These are phyloP conservation scores for Lamprologus sp. DNA, from an alignment of 2,113 vertebrate genomes.

Conservation along the genomic window DNA sequence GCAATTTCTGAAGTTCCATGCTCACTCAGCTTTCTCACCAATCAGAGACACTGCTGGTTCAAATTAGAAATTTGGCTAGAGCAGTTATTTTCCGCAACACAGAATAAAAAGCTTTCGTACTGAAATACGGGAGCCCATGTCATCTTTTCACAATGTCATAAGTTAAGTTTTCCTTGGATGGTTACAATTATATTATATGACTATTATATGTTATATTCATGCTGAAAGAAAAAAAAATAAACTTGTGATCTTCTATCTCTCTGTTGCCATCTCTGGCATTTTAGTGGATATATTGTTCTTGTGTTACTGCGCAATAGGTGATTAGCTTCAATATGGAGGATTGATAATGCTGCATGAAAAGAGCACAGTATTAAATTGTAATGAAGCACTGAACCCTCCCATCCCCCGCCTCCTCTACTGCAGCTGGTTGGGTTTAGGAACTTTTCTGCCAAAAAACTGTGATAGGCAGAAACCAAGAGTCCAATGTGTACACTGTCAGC, in stretches of 20 bases:
- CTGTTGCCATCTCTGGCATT: background rate
- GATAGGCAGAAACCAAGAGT: background rate
- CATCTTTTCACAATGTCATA: background rate
- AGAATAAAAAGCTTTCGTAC: background rate
- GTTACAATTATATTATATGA: background rate
- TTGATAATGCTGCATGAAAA: background rate
- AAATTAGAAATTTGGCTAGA: background rate
- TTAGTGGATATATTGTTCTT: background rate
- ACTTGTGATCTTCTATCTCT: background rate
- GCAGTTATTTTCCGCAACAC: background rate
- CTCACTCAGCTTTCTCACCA: background rate
- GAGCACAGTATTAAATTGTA: background rate
- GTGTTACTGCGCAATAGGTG: background rate
- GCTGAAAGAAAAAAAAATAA: background rate
- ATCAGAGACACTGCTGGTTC: background rate
- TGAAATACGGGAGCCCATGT: background rate
- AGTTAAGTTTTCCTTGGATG: background rate
- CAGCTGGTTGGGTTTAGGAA: background rate
- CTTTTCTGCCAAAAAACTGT: background rate
- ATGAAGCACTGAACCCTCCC: background rate
- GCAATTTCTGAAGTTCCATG: background rate
- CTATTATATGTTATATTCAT: background rate
- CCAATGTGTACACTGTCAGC: background rate
- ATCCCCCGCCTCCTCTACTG: fast-evolving
- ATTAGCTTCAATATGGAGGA: background rate